Evolutionary conservation across 2,888 invertebrate species (phyloP), one percentile per base, ranked within the genome.

Genomic region (Orgyia antiqua): DNA sequence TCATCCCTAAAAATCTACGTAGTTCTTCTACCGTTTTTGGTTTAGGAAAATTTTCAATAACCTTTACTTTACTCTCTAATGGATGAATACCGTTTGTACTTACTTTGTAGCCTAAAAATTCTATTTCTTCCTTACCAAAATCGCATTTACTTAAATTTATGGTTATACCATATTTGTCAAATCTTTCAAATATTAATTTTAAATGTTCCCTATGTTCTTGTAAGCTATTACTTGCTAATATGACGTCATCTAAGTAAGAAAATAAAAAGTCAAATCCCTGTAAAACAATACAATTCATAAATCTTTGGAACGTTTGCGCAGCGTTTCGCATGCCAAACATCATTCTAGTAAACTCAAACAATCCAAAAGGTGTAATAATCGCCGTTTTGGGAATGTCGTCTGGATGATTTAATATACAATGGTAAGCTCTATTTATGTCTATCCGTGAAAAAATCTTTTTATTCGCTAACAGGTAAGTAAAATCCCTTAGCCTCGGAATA

Each of bases 261-360:
- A 32, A 36, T 11, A 29, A 20, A 1, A 29, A 32, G 1, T 29
- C 18, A 1, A 32, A 13, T 2, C 32, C 29, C 1, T 19, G 30
- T 8, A 37, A 10, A 8, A 38, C 33, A 3, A 11, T 23, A 0
- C 10, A 30, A 5, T 32, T 24, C 6, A 35, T 33, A 9, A 28
- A 31, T 2, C 32, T 15, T n/a, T 35, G 39, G 7, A 34, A 35
- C 1, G 31, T 10, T 17, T 34, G 31, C 0, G 20, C 31, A 0
- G 34, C 15, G 5, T 29, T 27, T 6, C 31, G 12, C 6, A 35
- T 8, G 7, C 39, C 34, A 7, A 39, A 39, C 0, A 15, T 13
- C 15, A 34, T 29, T 2, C 27, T 9, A 1, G 29, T 7, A 12
- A 39, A 33, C 24, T 39, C 34, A 6, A n/a, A n/a, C n/a, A n/a